A percentile compares a stretch with the other conserved stretches of the same genome.
Conservation (phyloP, 2,113 vertebrate species). For the Synodontis membranacea region DNA sequence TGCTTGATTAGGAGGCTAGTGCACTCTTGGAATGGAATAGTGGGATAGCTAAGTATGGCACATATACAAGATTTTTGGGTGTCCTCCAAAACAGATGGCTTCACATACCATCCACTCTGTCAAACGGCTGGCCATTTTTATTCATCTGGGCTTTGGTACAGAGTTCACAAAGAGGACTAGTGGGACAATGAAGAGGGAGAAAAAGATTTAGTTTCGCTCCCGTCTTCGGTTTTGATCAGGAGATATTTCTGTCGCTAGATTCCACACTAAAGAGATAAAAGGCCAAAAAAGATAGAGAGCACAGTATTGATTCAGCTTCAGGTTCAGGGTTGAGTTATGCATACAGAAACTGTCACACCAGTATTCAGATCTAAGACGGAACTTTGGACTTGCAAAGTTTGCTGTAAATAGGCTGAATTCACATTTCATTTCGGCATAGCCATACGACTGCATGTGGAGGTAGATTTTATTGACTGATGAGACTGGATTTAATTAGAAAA, state of each 20-base stretch:
- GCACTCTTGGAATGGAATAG: conserved; percentile 83
- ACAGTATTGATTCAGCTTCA: background rate
- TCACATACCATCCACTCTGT: conserved; percentile 96
- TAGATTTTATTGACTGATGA: background rate
- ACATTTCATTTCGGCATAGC: background rate
- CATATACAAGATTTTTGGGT: conserved; percentile 80
- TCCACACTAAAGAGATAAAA: background rate
- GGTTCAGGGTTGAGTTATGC: background rate
- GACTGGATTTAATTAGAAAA: background rate
- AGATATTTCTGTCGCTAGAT: conserved; percentile 18
- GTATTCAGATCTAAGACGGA: background rate
- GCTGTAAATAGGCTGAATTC: background rate
- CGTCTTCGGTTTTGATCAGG: conserved; percentile 23
- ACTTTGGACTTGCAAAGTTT: background rate
- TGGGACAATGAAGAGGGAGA: conserved; percentile 35
- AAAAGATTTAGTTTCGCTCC: conserved; percentile 28
- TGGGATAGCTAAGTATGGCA: conserved; percentile 92
- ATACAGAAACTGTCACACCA: background rate
- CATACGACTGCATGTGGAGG: background rate
- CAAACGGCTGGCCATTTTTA: conserved; percentile 71
- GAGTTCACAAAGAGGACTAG: conserved; percentile 55
- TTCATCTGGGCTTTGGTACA: conserved; percentile 55
- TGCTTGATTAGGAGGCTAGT: conserved; percentile 56
- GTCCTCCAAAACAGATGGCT: conserved; percentile 99
- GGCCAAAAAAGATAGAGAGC: background rate